Percentiles rank a stretch among this genome's conserved stretches.
Conservation (phyloP, 1,140 invertebrate genomes). For the Nymphalis io region DNA sequence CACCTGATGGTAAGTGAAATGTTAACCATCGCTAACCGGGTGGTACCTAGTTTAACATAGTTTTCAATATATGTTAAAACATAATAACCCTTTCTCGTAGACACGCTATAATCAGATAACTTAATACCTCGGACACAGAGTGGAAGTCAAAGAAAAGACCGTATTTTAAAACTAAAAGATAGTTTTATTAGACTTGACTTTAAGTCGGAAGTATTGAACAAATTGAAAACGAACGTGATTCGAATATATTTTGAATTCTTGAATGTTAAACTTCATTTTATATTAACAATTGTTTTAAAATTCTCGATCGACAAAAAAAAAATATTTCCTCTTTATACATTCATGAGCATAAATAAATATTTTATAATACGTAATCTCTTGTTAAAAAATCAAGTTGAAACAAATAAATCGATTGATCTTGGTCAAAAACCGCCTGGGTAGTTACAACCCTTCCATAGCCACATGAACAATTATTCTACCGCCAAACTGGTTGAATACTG, state of each 20-base stretch:
- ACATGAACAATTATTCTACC: too few species aligned
- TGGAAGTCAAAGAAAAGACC: constrained; percentile 20
- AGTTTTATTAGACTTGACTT: constrained; percentile 35
- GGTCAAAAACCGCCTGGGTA: too few species aligned
- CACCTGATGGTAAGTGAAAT: too few species aligned
- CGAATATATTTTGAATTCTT: constrained; percentile 23
- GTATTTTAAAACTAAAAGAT: constrained; percentile 26
- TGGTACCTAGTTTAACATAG: too few species aligned
- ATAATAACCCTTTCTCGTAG: background rate
- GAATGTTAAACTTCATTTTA: constrained; percentile 12
- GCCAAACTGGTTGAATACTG: too few species aligned
- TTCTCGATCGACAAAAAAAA: background rate
- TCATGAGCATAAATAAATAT: too few species aligned
- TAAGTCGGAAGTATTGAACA: constrained; percentile 31
- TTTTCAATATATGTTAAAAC: background rate
- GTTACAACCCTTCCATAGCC: too few species aligned
- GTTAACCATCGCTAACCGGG: too few species aligned
- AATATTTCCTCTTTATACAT: too few species aligned
- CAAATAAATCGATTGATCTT: too few species aligned
- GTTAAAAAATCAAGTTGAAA: too few species aligned
- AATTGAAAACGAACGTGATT: constrained; percentile 33
- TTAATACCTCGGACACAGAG: constrained; percentile 2
- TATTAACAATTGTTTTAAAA: background rate
- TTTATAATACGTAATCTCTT: too few species aligned
- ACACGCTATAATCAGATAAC: background rate